phyloP scores from a whole-genome alignment of 2,113 vertebrate species.

The Eudyptes chrysolophus region DNA sequence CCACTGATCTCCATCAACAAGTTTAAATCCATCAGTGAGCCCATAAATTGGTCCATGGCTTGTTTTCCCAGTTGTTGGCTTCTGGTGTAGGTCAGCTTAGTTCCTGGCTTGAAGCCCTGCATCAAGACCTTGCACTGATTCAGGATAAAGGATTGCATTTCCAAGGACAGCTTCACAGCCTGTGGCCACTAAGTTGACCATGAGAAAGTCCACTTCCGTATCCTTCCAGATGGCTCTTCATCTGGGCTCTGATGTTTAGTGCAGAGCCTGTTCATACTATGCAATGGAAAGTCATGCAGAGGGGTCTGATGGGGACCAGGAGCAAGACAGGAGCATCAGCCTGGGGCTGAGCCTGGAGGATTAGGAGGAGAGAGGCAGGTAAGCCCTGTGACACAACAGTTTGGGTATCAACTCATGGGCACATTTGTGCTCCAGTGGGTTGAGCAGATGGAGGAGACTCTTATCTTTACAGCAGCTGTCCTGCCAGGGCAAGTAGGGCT shows the following conservation, averaged over 20 bases:
- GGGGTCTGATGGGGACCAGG: neutral
- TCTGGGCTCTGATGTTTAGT: neutral
- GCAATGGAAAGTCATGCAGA: neutral
- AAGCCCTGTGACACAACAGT: neutral
- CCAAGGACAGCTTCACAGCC: neutral
- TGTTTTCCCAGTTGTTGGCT: neutral
- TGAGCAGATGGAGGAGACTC: neutral
- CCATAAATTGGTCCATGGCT: accelerated
- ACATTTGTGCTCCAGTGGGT: neutral
- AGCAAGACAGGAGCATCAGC: neutral
- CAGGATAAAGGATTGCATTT: neutral
- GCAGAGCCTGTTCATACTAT: accelerated
- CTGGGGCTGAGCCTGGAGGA: neutral
- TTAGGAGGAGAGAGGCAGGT: neutral
- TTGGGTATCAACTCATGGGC: neutral
- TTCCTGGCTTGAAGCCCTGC: accelerated
- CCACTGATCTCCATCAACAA: neutral
- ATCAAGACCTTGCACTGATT: neutral
- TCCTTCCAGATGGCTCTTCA: neutral
- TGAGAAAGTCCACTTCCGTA: neutral
- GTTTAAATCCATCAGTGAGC: neutral
- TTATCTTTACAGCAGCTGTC: neutral
- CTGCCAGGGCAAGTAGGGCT: neutral
- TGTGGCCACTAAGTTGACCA: neutral
- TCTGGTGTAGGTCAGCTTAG: neutral